Percentiles rank a stretch among this genome's conserved stretches.
Evolutionary conservation across 1,140 invertebrate genomes (phyloP).

Genomic region (Drosophila funebris): DNA sequence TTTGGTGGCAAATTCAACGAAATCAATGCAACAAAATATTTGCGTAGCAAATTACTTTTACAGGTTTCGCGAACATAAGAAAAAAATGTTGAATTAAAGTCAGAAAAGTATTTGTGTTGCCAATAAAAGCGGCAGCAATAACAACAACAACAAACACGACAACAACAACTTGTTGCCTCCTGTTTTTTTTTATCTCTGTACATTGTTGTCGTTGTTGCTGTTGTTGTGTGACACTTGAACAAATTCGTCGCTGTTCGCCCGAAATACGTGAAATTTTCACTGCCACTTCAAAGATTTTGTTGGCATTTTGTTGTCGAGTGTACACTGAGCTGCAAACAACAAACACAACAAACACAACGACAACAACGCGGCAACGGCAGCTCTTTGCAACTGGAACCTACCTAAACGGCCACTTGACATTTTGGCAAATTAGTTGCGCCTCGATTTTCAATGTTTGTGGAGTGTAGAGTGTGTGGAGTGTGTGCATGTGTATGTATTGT

Average conservation of each 20-base stretch:
- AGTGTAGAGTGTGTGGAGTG: background rate
- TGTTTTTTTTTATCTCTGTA: constrained; percentile 3
- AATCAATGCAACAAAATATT: constrained; percentile 40
- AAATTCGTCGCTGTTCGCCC: constrained; percentile 30
- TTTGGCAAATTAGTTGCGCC: constrained; percentile 51
- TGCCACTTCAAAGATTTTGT: constrained; percentile 43
- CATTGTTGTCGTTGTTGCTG: constrained; percentile 5
- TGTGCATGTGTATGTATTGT: background rate
- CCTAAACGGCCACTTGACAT: constrained; percentile 49
- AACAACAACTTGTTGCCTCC: constrained; percentile 25
- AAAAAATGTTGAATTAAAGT: background rate
- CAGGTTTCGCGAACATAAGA: constrained; percentile 1
- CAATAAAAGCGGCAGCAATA: constrained; percentile 18
- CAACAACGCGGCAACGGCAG: constrained; percentile 4
- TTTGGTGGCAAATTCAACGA: constrained; percentile 18
- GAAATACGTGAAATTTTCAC: constrained; percentile 49
- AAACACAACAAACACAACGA: background rate
- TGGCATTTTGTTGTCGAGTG: constrained; percentile 37
- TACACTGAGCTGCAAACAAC: constrained; percentile 33
- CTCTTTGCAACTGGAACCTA: constrained; percentile 38
- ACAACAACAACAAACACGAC: constrained; percentile 23
- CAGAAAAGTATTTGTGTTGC: constrained; percentile 5
- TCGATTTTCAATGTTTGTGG: constrained; percentile 35
- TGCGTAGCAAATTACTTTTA: constrained; percentile 44
- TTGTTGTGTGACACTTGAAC: constrained; percentile 28